phyloP scores from a whole-genome alignment of 2,113 vertebrate genomes.

The Camelus dromedarius region DNA sequence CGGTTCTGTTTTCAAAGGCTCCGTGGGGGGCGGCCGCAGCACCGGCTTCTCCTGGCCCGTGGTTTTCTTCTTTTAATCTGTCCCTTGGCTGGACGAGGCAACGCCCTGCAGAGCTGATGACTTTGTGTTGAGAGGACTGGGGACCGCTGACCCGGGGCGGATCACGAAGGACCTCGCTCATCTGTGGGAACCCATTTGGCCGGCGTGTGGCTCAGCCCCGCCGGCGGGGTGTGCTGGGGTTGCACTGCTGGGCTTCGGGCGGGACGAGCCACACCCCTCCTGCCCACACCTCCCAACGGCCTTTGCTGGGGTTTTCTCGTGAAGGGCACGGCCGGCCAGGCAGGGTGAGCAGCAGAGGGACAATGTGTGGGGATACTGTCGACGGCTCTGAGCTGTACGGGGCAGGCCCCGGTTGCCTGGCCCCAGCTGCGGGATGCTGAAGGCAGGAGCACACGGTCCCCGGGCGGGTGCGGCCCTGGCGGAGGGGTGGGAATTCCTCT shows the following conservation, averaged over 20 bases:
- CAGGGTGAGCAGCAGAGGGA: neutral
- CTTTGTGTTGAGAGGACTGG: neutral
- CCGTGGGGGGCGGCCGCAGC: rapidly evolving
- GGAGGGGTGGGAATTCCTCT: too few species aligned
- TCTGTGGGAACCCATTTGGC: rapidly evolving
- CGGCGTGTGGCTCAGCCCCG: rapidly evolving
- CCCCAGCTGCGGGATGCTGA: neutral
- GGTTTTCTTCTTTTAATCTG: neutral
- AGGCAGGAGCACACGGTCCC: neutral
- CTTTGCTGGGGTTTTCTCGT: too few species aligned
- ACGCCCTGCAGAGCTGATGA: rapidly evolving
- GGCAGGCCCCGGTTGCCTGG: neutral
- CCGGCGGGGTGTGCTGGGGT: neutral
- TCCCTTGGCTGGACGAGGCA: neutral
- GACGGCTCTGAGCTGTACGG: neutral
- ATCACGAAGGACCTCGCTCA: rapidly evolving
- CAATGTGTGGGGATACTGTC: neutral
- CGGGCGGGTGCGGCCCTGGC: neutral
- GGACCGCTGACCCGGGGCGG: neutral
- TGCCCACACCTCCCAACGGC: too few species aligned
- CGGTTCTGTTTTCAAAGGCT: neutral
- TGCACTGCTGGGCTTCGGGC: neutral
- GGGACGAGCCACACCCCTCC: too few species aligned
- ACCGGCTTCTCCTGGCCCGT: neutral
- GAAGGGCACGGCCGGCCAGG: too few species aligned